Evolutionary conservation across 2,888 invertebrate species (phyloP).

Genomic region (Eupithecia tripunctaria): DNA sequence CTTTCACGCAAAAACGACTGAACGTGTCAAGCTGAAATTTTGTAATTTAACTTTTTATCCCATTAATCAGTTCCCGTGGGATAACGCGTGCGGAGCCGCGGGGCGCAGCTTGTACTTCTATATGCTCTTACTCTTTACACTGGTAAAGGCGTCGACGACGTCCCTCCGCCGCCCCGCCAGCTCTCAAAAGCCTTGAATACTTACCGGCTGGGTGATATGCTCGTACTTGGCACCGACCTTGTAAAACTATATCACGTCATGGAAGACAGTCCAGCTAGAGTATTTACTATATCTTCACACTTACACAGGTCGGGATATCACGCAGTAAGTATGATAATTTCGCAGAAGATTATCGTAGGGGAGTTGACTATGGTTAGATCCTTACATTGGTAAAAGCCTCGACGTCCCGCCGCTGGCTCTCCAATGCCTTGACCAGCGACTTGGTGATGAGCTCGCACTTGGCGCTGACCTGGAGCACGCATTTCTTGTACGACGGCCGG

Average conservation of each 20-base stretch:
- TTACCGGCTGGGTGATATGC: conserved; percentile 25
- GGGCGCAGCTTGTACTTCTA: too few relatives aligned
- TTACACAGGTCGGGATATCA: too few relatives aligned
- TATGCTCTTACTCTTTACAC: too few relatives aligned
- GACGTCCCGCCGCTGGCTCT: conserved; percentile 56
- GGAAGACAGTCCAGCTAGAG: not conserved
- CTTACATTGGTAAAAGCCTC: conserved; percentile 57
- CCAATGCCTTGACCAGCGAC: conserved; percentile 55
- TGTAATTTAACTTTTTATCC: too few relatives aligned
- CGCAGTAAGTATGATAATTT: too few relatives aligned
- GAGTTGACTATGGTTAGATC: not conserved
- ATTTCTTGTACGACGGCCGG: conserved; percentile 53
- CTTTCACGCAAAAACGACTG: too few relatives aligned
- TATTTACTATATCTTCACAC: too few relatives aligned
- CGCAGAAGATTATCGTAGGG: not conserved
- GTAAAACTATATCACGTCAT: conserved; percentile 44
- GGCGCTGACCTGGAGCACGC: conserved; percentile 58
- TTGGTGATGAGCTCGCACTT: conserved; percentile 61
- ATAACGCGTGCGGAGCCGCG: too few relatives aligned
- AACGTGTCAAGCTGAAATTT: too few relatives aligned
- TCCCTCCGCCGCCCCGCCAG: conserved; percentile 53
- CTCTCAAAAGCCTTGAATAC: conserved; percentile 51
- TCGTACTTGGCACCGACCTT: conserved; percentile 55
- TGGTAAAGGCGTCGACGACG: too few relatives aligned
- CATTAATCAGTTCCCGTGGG: too few relatives aligned